phyloP scores from a whole-genome alignment of 2,888 invertebrate species.

The Ochropleura plecta region DNA sequence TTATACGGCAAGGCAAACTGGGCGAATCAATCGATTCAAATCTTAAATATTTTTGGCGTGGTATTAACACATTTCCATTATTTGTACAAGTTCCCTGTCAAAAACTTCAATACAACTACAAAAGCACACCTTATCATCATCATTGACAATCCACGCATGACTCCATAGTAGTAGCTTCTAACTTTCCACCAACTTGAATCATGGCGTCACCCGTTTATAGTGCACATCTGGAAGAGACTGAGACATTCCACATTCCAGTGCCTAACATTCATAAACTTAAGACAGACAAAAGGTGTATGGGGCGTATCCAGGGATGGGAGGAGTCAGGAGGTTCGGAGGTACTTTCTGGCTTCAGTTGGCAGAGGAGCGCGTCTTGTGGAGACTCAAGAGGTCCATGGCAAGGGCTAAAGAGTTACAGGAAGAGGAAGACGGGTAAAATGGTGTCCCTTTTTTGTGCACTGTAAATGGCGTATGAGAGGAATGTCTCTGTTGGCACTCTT shows the following conservation, averaged over 20 bases:
- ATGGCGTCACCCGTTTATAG: slow-evolving; percentile 62
- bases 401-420: slow-evolving; percentile 65
- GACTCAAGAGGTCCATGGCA: slow-evolving; percentile 62
- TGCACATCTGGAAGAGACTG: slow-evolving; percentile 59
- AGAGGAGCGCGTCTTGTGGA: slow-evolving; percentile 65
- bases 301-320: slow-evolving; percentile 62
- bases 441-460: slow-evolving; percentile 67
- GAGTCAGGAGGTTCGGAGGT: slow-evolving; percentile 63
- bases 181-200: slow-evolving; percentile 52
- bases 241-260: slow-evolving; percentile 45
- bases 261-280: slow-evolving; percentile 55
- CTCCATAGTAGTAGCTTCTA: slow-evolving; percentile 56
- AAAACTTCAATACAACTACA: slow-evolving; percentile 33
- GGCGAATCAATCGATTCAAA: too few relatives aligned
- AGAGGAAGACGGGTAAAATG: slow-evolving; percentile 66
- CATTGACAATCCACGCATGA: slow-evolving; percentile 57
- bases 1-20: not conserved
- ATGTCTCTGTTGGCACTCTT: slow-evolving; percentile 54
- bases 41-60: not conserved
- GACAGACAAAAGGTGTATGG: slow-evolving; percentile 65
- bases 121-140: slow-evolving; percentile 44
- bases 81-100: not conserved
- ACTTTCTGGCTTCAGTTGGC: slow-evolving; percentile 64
- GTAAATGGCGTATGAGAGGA: slow-evolving; percentile 63
- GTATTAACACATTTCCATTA: not conserved